A percentile compares a stretch with the other conserved stretches of the same genome.
Conservation (phyloP, 2,888 invertebrate genomes). For the Dione vanillae region DNA sequence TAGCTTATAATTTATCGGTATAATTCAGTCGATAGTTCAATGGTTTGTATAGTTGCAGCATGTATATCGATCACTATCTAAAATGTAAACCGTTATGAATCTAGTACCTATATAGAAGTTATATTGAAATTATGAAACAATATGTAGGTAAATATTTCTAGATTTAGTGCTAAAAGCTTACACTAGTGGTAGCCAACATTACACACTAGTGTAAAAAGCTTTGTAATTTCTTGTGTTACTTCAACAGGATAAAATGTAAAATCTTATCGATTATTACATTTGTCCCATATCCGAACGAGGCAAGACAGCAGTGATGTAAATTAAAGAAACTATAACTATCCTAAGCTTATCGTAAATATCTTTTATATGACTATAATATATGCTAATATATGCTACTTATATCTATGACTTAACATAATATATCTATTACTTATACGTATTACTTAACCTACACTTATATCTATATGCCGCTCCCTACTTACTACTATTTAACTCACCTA, state of each 20-base stretch:
- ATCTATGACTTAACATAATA: neutral
- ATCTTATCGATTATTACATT: slow-evolving; percentile 21
- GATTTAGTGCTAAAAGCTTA: neutral
- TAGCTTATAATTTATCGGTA: slow-evolving; percentile 22
- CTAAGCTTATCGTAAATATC: neutral
- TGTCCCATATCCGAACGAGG: neutral
- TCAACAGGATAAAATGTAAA: slow-evolving; percentile 16
- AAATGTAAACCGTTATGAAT: neutral
- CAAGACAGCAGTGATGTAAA: neutral
- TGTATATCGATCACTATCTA: slow-evolving; percentile 5
- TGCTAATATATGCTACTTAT: neutral
- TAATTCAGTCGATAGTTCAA: slow-evolving; percentile 22
- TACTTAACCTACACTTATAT: slow-evolving; percentile 5
- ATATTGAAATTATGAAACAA: neutral
- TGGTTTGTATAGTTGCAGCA: slow-evolving; percentile 7
- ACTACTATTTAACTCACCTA: neutral
- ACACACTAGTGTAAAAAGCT: neutral
- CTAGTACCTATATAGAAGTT: neutral
- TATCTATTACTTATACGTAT: neutral
- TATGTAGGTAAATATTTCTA: slow-evolving; percentile 10
- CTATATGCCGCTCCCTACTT: neutral
- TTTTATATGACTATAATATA: neutral
- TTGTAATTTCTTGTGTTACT: neutral
- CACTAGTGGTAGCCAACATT: slow-evolving; percentile 11
- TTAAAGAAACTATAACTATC: neutral